A percentile compares a stretch with the other conserved stretches of the same genome.
Evolutionary conservation across 64 coral and sea anemone species (phyloP).

Genomic region (Dendronephthya gigantea): DNA sequence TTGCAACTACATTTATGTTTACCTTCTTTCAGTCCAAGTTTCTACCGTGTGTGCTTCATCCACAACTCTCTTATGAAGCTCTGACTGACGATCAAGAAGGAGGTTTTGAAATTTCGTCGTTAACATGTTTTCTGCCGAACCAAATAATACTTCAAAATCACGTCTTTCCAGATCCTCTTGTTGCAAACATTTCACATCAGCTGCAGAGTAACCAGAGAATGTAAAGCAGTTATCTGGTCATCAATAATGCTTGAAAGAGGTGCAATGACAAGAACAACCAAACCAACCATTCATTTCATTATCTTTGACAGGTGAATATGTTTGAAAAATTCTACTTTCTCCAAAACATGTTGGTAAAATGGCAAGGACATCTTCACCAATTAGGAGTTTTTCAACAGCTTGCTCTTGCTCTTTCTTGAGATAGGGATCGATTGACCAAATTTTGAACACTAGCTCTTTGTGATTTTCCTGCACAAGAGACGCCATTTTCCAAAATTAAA

Average conservation of each 20-base stretch:
- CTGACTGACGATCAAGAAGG: not conserved
- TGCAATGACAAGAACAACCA: not conserved
- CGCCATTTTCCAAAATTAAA: not conserved
- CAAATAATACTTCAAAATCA: conserved; percentile 21
- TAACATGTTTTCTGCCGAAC: conserved; percentile 16
- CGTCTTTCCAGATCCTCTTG: conserved; percentile 13
- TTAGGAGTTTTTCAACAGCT: not conserved
- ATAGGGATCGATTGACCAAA: not conserved
- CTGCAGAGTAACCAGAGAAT: not conserved
- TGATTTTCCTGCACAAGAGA: not conserved
- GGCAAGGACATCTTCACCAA: not conserved
- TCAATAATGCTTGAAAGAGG: conserved; percentile 14
- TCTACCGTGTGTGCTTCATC: conserved; percentile 8
- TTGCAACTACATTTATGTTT: not conserved
- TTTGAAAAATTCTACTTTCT: not conserved
- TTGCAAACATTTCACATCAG: not conserved
- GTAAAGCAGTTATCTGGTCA: not conserved
- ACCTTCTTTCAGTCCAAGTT: conserved; percentile 13
- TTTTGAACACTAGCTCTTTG: not conserved
- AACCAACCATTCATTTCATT: conserved; percentile 12
- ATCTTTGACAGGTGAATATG: not conserved
- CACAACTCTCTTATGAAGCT: not conserved
- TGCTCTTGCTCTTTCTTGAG: conserved; percentile 11
- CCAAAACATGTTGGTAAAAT: conserved; percentile 4
- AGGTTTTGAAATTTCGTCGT: conserved; percentile 4